Evolutionary conservation across 2,888 invertebrate species (phyloP), one percentile per base, ranked within the genome.

Genomic region (Cotesia congregata): DNA sequence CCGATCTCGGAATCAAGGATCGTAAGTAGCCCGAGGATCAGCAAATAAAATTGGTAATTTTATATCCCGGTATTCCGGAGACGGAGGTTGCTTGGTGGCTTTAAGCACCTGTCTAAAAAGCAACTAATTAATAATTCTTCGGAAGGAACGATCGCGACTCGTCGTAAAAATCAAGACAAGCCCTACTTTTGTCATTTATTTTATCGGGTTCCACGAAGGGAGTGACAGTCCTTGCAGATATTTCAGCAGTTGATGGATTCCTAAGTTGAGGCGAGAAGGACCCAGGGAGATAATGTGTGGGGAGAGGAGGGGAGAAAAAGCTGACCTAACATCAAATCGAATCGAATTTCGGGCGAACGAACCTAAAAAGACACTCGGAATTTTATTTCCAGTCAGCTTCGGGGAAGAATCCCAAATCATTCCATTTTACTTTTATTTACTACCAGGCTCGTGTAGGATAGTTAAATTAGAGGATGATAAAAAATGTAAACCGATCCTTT

Each of bases 31-130:
- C 78, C 72, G 68, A 30, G 30, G 30, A 77, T 72, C 72, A 81
- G 61, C 67, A 82, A 83, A 84, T 85, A 83, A 88, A 87, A 86
- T 88, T 87, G 87, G 86, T 87, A 87, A 88, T 88, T 87, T 87
- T 87, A 87, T 85, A 82, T 75, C 67, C 69, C 72, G 30, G 30
- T 30, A 30, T 30, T 30, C 30, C 30, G 30, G 30, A 30, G 30
- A 30, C 3, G 30, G 3, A 30, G 30, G 30, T 30, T 30, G 30
- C 3, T 68, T 9, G 17, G 41, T 15, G 59, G 59, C n/a, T 38
- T 9, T 38, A 67, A 67, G 67, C 64, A 76, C 76, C 38, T 76
- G 80, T 77, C 81, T 82, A 86, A 86, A 84, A 85, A 86, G 79
- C 74, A 77, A 70, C 83, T 86, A 84, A 86, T 86, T 86, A 86